Base-by-base conservation (phyloP, 2,888 invertebrate genomes). In the Pasiphila rectangulata region DNA sequence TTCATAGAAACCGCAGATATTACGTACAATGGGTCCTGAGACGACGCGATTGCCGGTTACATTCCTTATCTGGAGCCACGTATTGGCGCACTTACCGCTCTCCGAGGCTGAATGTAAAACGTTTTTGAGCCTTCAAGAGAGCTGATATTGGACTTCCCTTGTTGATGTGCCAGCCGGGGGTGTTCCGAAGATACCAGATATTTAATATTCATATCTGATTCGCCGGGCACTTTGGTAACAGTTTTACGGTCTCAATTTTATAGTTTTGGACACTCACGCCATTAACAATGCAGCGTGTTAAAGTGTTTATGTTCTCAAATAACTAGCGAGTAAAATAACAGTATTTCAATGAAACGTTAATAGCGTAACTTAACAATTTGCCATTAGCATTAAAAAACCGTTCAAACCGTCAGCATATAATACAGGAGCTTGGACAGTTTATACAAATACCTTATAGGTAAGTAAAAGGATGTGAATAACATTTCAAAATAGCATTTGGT, bases 41-140 rank as follows among this genome's bases (percentile, higher is more conserved):
- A 64, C 64, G 64, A 58, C 62, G 63, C 70, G 69, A 75, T 75
- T 69, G 69, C 72, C 71, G 69, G 69, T 69, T 64, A 69, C 75
- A 74, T 75, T 79, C 73, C 79, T 80, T 80, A 82, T 80, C 80
- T 69, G 57, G 38, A 51, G 60, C 59, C 63, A 69, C 71, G 71
- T 75, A 79, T 77, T 73, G 74, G 69, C 67, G 67, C 71, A 69
- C 72, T 79, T 75, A 78, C 74, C 64, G 69, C 72, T 69, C 63
- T 66, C 61, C 61, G 59, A 59, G 65, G 64, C 39, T 67, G 73
- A 74, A 70, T 75, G 73, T 78, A 75, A 75, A 78, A 69, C 72
- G 75, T 76, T 81, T 81, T 79, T 76, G 76, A 75, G 69, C 66
- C 67, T 67, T 69, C 69, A 68, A 68, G 60, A 63, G 41, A 54